Conservation (phyloP, 37 sponge, comb jelly and placozoan genomes). For the Spongia lamella region DNA sequence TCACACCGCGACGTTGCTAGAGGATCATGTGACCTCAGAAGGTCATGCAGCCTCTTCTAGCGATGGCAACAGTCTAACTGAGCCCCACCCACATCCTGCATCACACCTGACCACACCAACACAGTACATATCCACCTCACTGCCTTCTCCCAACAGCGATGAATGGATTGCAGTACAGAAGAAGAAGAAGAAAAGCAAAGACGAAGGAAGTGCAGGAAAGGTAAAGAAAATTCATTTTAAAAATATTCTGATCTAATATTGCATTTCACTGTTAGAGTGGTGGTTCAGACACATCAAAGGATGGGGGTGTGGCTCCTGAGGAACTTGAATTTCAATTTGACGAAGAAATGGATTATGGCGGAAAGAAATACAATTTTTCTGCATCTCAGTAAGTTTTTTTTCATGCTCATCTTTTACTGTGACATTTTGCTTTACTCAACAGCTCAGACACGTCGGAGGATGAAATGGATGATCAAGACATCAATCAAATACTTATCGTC, state of each 20-base stretch:
- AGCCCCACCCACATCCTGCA: no score
- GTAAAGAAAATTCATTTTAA: neutral
- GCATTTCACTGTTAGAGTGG: no score
- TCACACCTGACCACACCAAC: no score
- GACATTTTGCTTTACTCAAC: neutral
- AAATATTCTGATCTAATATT: no score
- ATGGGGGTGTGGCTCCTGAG: conserved; percentile 9
- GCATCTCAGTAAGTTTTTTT: neutral
- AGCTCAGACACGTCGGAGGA: conserved; percentile 71
- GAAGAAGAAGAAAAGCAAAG: conserved; percentile 31
- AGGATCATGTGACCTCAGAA: no score
- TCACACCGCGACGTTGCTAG: no score
- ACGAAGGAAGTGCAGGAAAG: conserved; percentile 2
- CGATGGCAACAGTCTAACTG: no score
- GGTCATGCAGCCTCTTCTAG: no score
- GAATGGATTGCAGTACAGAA: conserved; percentile 57
- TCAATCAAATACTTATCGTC: conserved; percentile 71
- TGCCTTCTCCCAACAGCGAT: neutral
- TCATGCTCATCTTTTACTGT: no score
- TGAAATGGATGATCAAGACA: conserved; percentile 80
- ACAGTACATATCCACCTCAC: no score
- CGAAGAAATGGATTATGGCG: conserved; percentile 48
- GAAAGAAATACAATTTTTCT: conserved; percentile 54
- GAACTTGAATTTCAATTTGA: conserved; percentile 76
- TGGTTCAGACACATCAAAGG: no score